phyloP scores from a whole-genome alignment of 2,113 vertebrate species.

The Mormyrus iriodes region DNA sequence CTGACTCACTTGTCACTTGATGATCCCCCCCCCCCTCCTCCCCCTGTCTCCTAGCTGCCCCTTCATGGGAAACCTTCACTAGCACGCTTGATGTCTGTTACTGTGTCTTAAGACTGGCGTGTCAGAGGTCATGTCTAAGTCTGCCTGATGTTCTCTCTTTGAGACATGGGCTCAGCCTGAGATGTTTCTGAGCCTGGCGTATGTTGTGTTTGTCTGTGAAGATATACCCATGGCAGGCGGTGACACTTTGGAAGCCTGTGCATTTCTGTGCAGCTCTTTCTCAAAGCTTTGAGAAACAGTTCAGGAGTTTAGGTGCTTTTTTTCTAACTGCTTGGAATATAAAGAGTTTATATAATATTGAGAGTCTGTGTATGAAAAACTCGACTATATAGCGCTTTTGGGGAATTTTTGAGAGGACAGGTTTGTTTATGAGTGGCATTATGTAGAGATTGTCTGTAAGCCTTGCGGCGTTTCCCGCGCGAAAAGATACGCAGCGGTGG shows the following conservation, averaged over 20 bases:
- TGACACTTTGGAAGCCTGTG: background rate
- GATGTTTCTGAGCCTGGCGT: background rate
- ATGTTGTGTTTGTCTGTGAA: background rate
- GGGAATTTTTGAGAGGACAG: background rate
- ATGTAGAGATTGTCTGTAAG: background rate
- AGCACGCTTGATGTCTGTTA: background rate
- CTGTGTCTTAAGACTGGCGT: background rate
- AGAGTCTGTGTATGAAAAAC: background rate
- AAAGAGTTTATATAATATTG: background rate
- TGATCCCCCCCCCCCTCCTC: background rate
- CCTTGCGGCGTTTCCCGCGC: background rate
- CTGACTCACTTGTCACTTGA: background rate
- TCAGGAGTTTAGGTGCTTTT: background rate
- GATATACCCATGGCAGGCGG: background rate
- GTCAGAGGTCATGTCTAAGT: background rate
- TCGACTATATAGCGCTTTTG: background rate
- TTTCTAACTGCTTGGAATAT: background rate
- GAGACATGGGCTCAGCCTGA: too few relatives aligned
- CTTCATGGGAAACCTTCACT: background rate
- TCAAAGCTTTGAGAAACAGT: background rate
- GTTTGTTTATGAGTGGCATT: background rate
- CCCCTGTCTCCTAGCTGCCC: background rate
- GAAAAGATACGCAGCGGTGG: background rate
- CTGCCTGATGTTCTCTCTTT: background rate
- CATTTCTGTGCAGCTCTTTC: background rate